Percentiles rank a stretch among this genome's conserved stretches.
Evolutionary conservation across 2,888 invertebrate genomes (phyloP).

Genomic region (Oasisia sp.): DNA sequence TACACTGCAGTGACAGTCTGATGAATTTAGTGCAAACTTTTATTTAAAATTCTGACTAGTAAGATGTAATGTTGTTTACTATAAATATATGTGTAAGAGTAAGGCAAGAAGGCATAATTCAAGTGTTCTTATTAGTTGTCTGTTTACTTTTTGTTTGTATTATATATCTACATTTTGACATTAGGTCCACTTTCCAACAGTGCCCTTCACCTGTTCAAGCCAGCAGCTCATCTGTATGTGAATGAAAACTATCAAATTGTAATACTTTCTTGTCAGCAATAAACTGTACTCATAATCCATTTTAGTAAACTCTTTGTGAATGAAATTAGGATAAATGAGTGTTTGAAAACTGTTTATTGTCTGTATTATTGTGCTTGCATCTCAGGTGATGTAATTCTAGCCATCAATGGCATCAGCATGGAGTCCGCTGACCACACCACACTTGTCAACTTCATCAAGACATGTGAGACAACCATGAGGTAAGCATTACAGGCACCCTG

Average conservation of each 20-base stretch:
- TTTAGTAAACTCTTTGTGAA: neutral
- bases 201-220: too few relatives aligned
- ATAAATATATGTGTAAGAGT: too few relatives aligned
- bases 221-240: too few relatives aligned
- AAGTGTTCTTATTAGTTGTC: too few relatives aligned
- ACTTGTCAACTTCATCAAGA: constrained; percentile 90
- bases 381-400: constrained; percentile 89
- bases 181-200: too few relatives aligned
- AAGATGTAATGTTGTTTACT: too few relatives aligned
- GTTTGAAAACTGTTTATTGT: neutral
- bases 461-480: constrained; percentile 88
- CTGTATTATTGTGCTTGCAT: neutral
- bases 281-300: too few relatives aligned
- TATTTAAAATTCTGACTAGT: neutral
- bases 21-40: neutral
- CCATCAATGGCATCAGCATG: constrained; percentile 95
- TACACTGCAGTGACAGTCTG: neutral
- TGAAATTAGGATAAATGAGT: neutral
- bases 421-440: constrained; percentile 93
- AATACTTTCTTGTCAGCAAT: too few relatives aligned
- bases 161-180: too few relatives aligned
- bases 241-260: too few relatives aligned
- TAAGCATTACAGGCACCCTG: constrained; percentile 32
- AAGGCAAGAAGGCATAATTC: too few relatives aligned
- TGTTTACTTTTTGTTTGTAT: too few relatives aligned